Conservation (phyloP, 2,113 vertebrate genomes). For the Albula glossodonta region DNA sequence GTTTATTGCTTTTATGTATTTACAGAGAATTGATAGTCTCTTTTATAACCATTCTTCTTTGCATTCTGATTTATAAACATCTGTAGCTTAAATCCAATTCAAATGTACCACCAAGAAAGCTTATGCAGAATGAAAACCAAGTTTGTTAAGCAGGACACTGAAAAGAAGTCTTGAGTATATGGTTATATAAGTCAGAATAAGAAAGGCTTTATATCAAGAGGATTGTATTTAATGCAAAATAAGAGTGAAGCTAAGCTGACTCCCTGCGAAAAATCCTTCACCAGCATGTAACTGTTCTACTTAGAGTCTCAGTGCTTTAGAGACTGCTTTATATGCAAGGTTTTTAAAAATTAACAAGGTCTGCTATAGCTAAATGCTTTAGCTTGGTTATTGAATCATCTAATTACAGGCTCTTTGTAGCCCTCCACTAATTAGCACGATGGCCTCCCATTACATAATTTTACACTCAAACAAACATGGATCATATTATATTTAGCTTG, state of each 20-base stretch:
- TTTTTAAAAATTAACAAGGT: background rate
- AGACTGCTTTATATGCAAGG: background rate
- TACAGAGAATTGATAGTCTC: no score
- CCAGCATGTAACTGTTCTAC: background rate
- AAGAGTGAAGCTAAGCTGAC: background rate
- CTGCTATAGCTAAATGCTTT: constrained; percentile 9
- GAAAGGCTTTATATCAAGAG: background rate
- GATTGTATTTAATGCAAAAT: background rate
- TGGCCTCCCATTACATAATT: constrained; percentile 17
- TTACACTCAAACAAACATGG: constrained; percentile 19
- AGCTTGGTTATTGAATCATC: constrained; percentile 23
- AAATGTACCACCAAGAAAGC: background rate
- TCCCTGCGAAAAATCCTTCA: background rate
- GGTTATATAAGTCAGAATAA: background rate
- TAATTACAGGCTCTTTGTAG: constrained; percentile 23
- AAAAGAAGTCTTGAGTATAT: background rate
- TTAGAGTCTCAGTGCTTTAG: background rate
- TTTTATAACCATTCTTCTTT: background rate
- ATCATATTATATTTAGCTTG: background rate
- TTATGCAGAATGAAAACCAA: background rate
- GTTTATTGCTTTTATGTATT: no score
- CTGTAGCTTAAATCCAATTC: background rate
- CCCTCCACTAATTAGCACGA: constrained; percentile 20
- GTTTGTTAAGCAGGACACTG: background rate
- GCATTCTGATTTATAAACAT: background rate